A percentile compares a stretch with the other conserved stretches of the same genome.
These are phyloP conservation scores for Chaenodraco wilsoni DNA, from an alignment of 2,797 vertebrate genomes.

Conservation along the genomic window DNA sequence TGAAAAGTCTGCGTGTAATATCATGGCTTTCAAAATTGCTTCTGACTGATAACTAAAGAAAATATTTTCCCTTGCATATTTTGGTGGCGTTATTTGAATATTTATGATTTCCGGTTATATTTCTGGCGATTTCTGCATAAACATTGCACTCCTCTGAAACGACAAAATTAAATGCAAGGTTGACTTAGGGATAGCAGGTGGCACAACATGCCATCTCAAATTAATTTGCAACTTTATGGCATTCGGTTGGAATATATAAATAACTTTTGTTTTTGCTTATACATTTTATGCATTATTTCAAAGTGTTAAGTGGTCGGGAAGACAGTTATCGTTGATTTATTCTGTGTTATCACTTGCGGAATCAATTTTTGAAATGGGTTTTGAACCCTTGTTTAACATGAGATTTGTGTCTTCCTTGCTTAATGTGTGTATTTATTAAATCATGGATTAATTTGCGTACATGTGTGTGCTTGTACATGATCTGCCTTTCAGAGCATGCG, in stretches of 20 bases:
- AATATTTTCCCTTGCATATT: not conserved
- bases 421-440: slow-evolving; percentile 37
- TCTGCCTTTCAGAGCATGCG: slow-evolving; percentile 44
- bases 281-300: not conserved
- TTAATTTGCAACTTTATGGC: not conserved
- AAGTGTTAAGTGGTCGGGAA: not conserved
- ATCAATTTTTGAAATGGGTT: slow-evolving; percentile 33
- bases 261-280: not conserved
- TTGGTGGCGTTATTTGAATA: not conserved
- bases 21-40: slow-evolving; percentile 21
- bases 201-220: not conserved
- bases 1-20: slow-evolving; percentile 15
- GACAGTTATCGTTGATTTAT: not conserved
- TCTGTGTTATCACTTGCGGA: slow-evolving; percentile 19
- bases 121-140: not conserved
- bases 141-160: not conserved
- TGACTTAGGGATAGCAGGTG: not conserved
- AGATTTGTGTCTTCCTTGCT: slow-evolving; percentile 37
- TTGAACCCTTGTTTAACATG: slow-evolving; percentile 52
- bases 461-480: too few relatives aligned
- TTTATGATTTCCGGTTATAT: not conserved
- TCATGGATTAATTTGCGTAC: slow-evolving; percentile 49
- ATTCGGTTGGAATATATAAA: slow-evolving; percentile 1
- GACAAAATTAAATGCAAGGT: not conserved
- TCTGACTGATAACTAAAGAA: slow-evolving; percentile 3